Evolutionary conservation across 1,140 invertebrate species (phyloP).

Genomic region (Phenacoccus solenopsis): DNA sequence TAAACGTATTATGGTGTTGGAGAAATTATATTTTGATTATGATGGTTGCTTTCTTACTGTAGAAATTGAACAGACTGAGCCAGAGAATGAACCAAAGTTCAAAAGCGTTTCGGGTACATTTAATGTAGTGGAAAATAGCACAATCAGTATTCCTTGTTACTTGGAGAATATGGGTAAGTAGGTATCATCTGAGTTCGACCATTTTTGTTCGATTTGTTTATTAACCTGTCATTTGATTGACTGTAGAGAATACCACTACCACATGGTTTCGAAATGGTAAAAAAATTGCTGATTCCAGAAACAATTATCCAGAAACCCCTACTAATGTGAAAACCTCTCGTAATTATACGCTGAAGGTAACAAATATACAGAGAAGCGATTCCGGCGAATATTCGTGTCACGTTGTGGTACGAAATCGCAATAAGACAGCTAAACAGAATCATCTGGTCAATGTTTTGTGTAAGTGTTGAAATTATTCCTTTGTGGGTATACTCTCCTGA

Average conservation of each 20-base stretch:
- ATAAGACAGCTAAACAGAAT: conserved; percentile 47
- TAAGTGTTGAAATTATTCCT: conserved; percentile 36
- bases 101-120: neutral
- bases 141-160: neutral
- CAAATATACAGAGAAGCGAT: conserved; percentile 44
- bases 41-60: neutral
- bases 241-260: conserved; percentile 32
- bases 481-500: neutral
- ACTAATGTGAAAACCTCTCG: conserved; percentile 45
- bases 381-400: conserved; percentile 62
- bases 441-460: conserved; percentile 63
- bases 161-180: neutral
- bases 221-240: conserved; percentile 11
- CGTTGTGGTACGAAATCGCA: conserved; percentile 41
- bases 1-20: neutral
- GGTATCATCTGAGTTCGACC: neutral
- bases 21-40: neutral
- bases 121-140: neutral
- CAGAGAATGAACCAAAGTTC: neutral
- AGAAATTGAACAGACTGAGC: neutral
- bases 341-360: conserved; percentile 57
- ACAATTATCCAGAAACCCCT: conserved; percentile 35
- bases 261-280: conserved; percentile 46
- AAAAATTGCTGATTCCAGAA: conserved; percentile 47
- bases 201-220: neutral